A percentile compares a stretch with the other conserved stretches of the same genome.
Evolutionary conservation across 1,140 invertebrate species (phyloP).

Genomic region (Drosophila bocki): DNA sequence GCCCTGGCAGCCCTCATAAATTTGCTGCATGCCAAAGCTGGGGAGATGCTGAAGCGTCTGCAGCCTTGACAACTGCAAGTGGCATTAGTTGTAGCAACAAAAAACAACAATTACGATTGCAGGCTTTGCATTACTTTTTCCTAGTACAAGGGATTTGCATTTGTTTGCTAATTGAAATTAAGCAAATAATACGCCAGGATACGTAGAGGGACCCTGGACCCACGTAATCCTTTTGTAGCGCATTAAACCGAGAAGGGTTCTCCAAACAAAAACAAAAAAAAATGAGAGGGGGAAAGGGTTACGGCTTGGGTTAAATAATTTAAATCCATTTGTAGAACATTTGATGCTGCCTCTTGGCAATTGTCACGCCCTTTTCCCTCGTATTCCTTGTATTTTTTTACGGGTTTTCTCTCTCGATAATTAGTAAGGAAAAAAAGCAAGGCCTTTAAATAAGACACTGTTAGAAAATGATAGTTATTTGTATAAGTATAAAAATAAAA

Average conservation of each 20-base stretch:
- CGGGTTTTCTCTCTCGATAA: constrained; percentile 44
- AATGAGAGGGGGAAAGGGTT: constrained; percentile 30
- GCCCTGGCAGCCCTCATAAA: constrained; percentile 45
- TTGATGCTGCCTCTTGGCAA: constrained; percentile 61
- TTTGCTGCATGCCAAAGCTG: constrained; percentile 26
- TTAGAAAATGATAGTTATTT: no score
- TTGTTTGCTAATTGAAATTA: constrained; percentile 84
- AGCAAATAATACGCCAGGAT: constrained; percentile 64
- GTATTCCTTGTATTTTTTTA: constrained; percentile 10
- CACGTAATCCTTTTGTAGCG: constrained; percentile 85
- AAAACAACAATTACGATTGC: constrained; percentile 53
- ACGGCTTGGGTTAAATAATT: constrained; percentile 60
- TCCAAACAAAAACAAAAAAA: constrained; percentile 12
- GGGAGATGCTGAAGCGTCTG: constrained; percentile 43
- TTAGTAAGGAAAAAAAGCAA: constrained; percentile 67
- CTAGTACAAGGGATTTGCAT: constrained; percentile 81
- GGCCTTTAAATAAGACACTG: not conserved
- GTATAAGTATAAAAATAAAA: no score
- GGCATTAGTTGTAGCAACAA: constrained; percentile 72
- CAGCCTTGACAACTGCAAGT: constrained; percentile 81
- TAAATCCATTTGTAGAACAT: constrained; percentile 84
- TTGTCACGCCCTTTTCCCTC: constrained; percentile 46
- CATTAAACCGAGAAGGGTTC: constrained; percentile 62
- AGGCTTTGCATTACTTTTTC: constrained; percentile 58
- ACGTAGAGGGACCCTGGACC: constrained; percentile 55